Evolutionary conservation across 2,797 vertebrate species (phyloP), one percentile per base, ranked within the genome.

Genomic region (Neostethus bicornis): DNA sequence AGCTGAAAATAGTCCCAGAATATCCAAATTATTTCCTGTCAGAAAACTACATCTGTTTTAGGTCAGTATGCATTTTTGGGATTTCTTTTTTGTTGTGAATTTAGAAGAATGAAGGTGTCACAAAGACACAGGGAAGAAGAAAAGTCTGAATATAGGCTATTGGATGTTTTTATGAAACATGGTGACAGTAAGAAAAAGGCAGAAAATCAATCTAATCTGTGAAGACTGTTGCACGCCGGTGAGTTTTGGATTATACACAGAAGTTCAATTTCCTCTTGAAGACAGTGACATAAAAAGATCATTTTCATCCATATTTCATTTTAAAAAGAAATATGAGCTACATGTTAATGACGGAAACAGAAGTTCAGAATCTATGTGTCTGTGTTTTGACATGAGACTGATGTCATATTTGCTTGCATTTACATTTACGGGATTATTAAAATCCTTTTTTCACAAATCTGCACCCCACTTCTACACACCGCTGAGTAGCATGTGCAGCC

Each of bases 221-320:
- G 34, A 35, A 20, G 59, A 49, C 48, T 11, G 61, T 56, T 73
- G 61, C 63, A 56, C 65, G 78, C 55, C 65, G 43, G 13, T 53
- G 63, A 75, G 68, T 77, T 63, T 11, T 6, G 46, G 53, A 69
- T 46, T 58, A 73, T 79, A 75, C 79, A 76, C 75, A 78, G 39
- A 64, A 61, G 58, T 59, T 73, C 2, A 39, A 17, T 47, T 68
- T 19, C 24, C 53, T 24, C 67, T 61, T 43, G 34, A 31, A 49
- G 58, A 41, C 42, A 55, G 46, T 51, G 69, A 67, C 62, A 70
- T 13, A 66, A 70, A 72, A n/a, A 69, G 32, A 72, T 31, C 32
- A 35, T 57, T 5, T 39, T 31, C 41, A 41, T 12, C 35, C 16
- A 7, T n/a, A 23, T 65, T 34, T 62, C 61, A 57, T 64, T 45